These are phyloP conservation scores for Idaea biselata DNA, from an alignment of 2,888 invertebrate genomes.

Conservation along the genomic window DNA sequence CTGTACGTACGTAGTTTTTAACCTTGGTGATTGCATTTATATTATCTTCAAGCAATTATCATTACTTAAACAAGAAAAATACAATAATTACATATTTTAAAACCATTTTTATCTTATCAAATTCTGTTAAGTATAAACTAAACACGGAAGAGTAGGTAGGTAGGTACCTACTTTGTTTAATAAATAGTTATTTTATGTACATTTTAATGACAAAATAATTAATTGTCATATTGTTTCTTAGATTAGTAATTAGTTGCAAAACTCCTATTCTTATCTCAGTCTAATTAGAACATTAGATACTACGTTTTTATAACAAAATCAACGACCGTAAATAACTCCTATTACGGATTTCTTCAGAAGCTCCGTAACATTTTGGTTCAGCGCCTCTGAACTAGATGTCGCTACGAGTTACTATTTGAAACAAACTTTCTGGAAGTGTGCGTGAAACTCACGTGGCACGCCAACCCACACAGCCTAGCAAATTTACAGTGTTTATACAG, in stretches of 20 bases:
- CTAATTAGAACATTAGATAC: constrained; percentile 5
- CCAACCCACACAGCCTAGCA: constrained; percentile 33
- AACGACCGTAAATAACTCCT: constrained; percentile 26
- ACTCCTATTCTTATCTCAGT: background rate
- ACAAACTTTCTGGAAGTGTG: constrained; percentile 51
- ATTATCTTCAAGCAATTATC: background rate
- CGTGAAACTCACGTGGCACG: constrained; percentile 40
- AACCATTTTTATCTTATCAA: background rate
- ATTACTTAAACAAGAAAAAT: too few species aligned
- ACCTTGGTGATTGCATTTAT: background rate
- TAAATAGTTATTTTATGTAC: too few species aligned
- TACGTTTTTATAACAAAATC: background rate
- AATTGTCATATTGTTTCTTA: background rate
- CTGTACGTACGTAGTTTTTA: background rate
- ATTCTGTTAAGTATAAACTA: background rate
- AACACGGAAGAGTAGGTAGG: background rate
- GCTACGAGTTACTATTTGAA: constrained; percentile 51
- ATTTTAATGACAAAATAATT: too few species aligned
- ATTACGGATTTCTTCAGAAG: constrained; percentile 46
- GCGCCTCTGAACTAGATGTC: constrained; percentile 58
- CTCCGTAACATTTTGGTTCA: constrained; percentile 42
- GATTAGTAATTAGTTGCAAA: background rate
- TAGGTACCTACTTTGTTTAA: background rate
- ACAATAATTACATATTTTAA: background rate
- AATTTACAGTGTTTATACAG: constrained; percentile 13